Percentiles rank a stretch among this genome's conserved stretches.
phyloP scores from a whole-genome alignment of 2,888 invertebrate species.

The Tetropium fuscum region DNA sequence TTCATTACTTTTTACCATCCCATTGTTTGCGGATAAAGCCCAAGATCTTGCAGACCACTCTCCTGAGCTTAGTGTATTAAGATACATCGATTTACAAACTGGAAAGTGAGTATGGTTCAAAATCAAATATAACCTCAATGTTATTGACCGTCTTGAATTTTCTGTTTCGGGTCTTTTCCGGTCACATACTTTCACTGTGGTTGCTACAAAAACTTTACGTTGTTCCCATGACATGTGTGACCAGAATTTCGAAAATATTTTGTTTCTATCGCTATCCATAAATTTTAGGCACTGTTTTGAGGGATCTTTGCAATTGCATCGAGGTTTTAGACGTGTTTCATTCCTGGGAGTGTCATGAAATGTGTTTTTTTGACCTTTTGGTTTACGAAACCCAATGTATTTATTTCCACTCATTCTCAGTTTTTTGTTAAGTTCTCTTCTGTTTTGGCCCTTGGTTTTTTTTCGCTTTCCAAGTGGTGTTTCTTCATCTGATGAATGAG shows the following conservation, averaged over 20 bases:
- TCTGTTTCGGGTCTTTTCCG: conserved; percentile 2
- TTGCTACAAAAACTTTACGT: conserved; percentile 27
- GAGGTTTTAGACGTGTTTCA: no score
- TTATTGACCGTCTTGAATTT: no score
- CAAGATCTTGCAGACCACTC: conserved; percentile 13
- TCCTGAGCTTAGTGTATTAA: conserved; percentile 16
- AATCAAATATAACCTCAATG: no score
- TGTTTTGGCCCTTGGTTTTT: no score
- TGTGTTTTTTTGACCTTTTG: no score
- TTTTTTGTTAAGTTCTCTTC: no score
- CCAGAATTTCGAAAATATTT: conserved; percentile 18
- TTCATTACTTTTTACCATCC: conserved; percentile 12
- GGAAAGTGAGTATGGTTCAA: no score
- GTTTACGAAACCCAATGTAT: no score
- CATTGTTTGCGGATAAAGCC: conserved; percentile 6
- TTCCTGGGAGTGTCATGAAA: no score
- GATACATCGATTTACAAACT: conserved; percentile 18
- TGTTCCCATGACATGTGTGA: conserved; percentile 21
- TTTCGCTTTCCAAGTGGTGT: no score
- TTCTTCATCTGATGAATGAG: no score
- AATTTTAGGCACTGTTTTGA: background rate
- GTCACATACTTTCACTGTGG: conserved; percentile 23
- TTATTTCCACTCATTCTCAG: no score
- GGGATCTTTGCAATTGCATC: conserved; percentile 8
- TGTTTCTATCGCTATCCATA: background rate